Conservation (phyloP, 2,797 vertebrate genomes). For the Pteropus rufus region DNA sequence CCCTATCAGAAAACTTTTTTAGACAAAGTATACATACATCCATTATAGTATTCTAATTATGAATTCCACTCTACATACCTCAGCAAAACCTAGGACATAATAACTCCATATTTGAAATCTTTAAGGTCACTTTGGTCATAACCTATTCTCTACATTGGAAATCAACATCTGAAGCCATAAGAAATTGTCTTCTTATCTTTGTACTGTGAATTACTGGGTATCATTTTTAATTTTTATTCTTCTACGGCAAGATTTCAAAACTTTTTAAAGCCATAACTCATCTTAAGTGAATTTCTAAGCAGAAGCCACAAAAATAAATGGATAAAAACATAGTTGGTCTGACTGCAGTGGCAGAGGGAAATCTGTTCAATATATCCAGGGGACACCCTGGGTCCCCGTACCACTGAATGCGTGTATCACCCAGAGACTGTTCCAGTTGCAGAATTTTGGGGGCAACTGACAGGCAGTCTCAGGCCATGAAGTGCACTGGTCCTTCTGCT, state of each 20-base stretch:
- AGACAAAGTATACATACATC: neutral
- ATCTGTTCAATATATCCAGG: no score
- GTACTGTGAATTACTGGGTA: neutral
- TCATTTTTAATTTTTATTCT: neutral
- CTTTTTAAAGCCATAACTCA: neutral
- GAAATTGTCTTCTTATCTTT: neutral
- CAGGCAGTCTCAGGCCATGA: no score
- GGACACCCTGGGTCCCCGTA: no score
- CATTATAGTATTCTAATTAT: neutral
- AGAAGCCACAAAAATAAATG: constrained; percentile 1
- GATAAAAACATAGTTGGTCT: neutral
- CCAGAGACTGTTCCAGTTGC: no score
- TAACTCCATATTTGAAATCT: neutral
- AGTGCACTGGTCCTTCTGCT: no score
- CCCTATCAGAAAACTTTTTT: neutral
- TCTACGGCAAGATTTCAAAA: neutral
- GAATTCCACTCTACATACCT: neutral
- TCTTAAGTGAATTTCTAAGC: constrained; percentile 17
- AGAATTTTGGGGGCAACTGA: no score
- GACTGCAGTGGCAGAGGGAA: no score
- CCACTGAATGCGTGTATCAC: no score
- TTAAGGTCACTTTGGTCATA: constrained; percentile 14
- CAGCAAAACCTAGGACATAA: neutral
- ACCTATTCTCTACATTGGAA: neutral
- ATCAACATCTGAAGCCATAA: neutral